Conservation (phyloP, 2,888 invertebrate genomes). For the Artemia sp. region DNA sequence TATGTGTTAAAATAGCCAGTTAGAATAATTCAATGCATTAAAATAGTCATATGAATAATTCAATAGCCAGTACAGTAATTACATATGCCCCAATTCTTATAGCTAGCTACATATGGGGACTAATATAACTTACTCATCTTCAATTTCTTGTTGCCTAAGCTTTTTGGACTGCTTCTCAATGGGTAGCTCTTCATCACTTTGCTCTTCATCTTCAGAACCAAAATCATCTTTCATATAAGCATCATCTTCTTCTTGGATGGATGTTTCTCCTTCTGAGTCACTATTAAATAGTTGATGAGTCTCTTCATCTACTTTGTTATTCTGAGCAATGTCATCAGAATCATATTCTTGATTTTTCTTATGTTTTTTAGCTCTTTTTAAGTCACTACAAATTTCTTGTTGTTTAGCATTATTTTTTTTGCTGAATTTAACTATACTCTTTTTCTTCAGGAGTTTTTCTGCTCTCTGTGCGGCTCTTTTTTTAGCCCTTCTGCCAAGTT, state of each 20-base stretch:
- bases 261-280: conserved; percentile 14
- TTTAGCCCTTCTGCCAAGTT: conserved; percentile 50
- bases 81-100: too few relatives aligned
- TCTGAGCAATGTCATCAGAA: conserved; percentile 1
- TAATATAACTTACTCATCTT: conserved; percentile 38
- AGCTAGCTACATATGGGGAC: too few relatives aligned
- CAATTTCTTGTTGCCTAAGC: conserved; percentile 51
- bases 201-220: conserved; percentile 30
- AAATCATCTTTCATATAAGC: conserved; percentile 9
- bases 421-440: conserved; percentile 20
- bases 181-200: conserved; percentile 55
- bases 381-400: conserved; percentile 24
- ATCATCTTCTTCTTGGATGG: conserved; percentile 24
- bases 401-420: conserved; percentile 31
- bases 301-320: conserved; percentile 17
- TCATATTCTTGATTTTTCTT: neutral
- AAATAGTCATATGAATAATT: too few relatives aligned
- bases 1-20: too few relatives aligned
- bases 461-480: conserved; percentile 43
- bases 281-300: neutral
- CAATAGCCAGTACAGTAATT: too few relatives aligned
- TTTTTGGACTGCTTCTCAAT: conserved; percentile 68
- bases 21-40: too few relatives aligned
- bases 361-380: neutral
- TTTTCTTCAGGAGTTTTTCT: conserved; percentile 30